These are phyloP conservation scores for Piprites chloris DNA, from an alignment of 2,113 vertebrate species.

Conservation along the genomic window DNA sequence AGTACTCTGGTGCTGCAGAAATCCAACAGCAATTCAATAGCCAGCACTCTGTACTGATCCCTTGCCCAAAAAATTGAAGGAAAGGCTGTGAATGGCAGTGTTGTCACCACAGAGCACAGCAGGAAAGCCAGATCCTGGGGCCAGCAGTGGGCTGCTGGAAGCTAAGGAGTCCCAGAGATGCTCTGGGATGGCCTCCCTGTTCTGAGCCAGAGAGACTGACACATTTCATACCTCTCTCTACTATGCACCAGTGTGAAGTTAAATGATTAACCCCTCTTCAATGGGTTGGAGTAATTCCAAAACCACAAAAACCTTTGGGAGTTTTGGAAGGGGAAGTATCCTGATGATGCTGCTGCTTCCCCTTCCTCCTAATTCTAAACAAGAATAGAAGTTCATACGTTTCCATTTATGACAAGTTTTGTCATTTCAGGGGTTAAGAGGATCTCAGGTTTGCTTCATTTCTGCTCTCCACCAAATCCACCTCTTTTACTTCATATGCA, in stretches of 20 bases:
- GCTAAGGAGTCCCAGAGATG: too few relatives aligned
- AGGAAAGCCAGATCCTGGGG: neutral
- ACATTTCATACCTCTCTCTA: neutral
- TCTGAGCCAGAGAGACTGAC: fast-evolving
- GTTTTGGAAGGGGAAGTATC: neutral
- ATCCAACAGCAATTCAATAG: neutral
- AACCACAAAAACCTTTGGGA: neutral
- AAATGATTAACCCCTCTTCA: neutral
- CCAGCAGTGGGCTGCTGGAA: neutral
- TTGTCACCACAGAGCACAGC: neutral
- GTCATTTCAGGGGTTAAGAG: neutral
- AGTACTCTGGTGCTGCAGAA: neutral
- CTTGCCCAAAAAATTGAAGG: neutral
- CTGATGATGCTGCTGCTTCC: fast-evolving
- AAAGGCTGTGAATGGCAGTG: neutral
- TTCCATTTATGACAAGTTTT: neutral
- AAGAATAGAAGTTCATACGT: neutral
- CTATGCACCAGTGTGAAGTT: fast-evolving
- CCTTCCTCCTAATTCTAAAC: neutral
- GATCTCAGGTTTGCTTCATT: neutral
- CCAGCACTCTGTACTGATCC: fast-evolving
- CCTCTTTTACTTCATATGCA: neutral
- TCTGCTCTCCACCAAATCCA: neutral
- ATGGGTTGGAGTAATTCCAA: neutral
- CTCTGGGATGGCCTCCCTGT: fast-evolving